A percentile compares a stretch with the other conserved stretches of the same genome.
Conservation (phyloP, 2,113 vertebrate genomes). For the Festucalex cinctus region DNA sequence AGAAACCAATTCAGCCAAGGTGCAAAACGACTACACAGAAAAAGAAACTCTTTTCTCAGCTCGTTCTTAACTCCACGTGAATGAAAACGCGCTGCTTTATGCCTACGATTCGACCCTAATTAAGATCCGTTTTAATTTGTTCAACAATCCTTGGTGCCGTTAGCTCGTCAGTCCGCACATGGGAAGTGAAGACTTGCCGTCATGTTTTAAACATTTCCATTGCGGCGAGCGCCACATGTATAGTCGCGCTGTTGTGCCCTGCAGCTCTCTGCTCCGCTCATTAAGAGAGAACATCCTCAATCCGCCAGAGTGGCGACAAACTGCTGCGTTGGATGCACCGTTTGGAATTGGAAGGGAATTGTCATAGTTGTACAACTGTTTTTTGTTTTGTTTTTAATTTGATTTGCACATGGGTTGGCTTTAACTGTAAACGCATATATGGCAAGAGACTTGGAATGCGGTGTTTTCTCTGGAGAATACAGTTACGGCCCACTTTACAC, state of each 20-base stretch:
- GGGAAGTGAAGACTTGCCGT: slow-evolving; percentile 9
- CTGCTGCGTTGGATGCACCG: slow-evolving; percentile 1
- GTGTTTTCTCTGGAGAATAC: slow-evolving; percentile 40
- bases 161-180: slow-evolving; percentile 6
- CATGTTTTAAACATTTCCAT: slow-evolving; percentile 34
- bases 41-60: neutral
- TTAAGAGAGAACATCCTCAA: slow-evolving; percentile 3
- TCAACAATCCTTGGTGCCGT: slow-evolving; percentile 3
- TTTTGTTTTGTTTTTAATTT: neutral
- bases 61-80: neutral
- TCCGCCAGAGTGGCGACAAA: slow-evolving; percentile 5
- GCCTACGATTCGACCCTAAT: neutral
- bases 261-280: slow-evolving; percentile 15
- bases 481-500: slow-evolving; percentile 61
- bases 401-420: slow-evolving; percentile 35
- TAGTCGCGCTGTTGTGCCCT: slow-evolving; percentile 16
- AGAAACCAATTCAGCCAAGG: neutral
- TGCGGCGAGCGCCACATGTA: slow-evolving; percentile 12
- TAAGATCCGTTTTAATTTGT: neutral
- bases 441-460: slow-evolving; percentile 33
- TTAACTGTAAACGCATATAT: slow-evolving; percentile 30
- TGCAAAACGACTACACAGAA: neutral
- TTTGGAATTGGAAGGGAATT: neutral
- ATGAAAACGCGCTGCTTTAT: neutral
- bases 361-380: neutral